phyloP scores from a whole-genome alignment of 1,140 invertebrate genomes.

The Palaemon carinicauda region DNA sequence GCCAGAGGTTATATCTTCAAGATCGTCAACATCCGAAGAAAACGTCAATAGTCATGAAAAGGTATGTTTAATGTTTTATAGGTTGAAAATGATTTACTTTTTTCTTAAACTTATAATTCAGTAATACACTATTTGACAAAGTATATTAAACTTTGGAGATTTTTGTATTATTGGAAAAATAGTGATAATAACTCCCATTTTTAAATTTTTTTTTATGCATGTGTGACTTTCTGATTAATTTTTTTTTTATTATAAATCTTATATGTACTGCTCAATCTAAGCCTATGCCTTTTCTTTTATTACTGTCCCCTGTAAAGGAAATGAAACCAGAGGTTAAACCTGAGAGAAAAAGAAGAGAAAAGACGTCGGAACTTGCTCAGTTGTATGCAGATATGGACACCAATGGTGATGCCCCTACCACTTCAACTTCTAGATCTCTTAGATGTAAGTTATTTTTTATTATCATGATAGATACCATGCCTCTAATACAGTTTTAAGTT shows the following conservation, averaged over 20 bases:
- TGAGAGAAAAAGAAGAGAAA: constrained; percentile 48
- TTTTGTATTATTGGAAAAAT: too few species aligned
- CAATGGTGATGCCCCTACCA: constrained; percentile 38
- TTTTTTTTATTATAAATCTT: neutral
- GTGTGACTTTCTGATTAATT: neutral
- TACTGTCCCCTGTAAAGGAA: constrained; percentile 15
- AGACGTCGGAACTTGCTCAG: constrained; percentile 44
- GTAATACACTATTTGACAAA: too few species aligned
- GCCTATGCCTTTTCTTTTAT: neutral
- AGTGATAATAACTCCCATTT: too few species aligned
- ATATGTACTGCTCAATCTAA: neutral
- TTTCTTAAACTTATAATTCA: too few species aligned
- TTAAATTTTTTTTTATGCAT: too few species aligned
- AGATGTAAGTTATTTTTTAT: constrained; percentile 33
- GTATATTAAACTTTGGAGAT: too few species aligned
- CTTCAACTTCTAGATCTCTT: constrained; percentile 37
- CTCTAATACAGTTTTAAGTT: too few species aligned
- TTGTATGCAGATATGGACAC: constrained; percentile 50
- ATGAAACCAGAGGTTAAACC: constrained; percentile 50
- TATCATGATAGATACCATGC: neutral
- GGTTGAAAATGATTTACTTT: too few species aligned
- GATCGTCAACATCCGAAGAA: constrained; percentile 57
- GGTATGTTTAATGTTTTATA: constrained; percentile 51
- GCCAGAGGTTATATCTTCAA: constrained; percentile 44
- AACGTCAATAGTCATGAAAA: constrained; percentile 62